Percentiles rank a stretch among this genome's conserved stretches.
Conservation (phyloP, 2,888 invertebrate genomes). For the Gibbula magus region DNA sequence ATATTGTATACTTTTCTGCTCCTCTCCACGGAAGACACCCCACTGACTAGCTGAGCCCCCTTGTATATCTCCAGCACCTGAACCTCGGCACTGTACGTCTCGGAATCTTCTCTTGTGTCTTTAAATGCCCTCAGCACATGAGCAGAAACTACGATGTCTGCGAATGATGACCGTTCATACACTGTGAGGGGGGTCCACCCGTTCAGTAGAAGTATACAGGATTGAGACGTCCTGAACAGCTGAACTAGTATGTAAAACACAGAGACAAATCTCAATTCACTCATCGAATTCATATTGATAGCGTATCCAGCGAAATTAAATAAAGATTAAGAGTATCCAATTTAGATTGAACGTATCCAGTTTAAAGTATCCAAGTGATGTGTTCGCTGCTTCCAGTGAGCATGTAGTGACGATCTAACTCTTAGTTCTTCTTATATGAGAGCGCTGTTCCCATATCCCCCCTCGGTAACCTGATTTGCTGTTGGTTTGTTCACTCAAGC, state of each 20-base stretch:
- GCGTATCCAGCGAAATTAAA: no score
- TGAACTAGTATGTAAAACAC: conserved; percentile 23
- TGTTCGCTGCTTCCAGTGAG: no score
- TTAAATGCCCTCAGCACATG: conserved; percentile 62
- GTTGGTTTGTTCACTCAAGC: conserved; percentile 2
- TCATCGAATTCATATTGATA: no score
- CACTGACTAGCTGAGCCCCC: conserved; percentile 49
- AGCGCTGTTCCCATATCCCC: background rate
- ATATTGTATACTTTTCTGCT: conserved; percentile 61
- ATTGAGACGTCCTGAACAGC: conserved; percentile 43
- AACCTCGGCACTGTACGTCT: conserved; percentile 64
- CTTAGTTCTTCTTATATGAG: conserved; percentile 17
- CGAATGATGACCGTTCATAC: conserved; percentile 60
- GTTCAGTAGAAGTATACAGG: conserved; percentile 70
- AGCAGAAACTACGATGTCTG: conserved; percentile 65
- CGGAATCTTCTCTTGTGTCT: conserved; percentile 51
- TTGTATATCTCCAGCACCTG: conserved; percentile 61
- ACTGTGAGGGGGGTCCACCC: conserved; percentile 71
- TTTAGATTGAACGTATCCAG: no score
- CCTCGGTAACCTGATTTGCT: background rate
- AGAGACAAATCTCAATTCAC: background rate
- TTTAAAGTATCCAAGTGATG: no score
- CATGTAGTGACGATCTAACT: background rate
- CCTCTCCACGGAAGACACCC: conserved; percentile 35
- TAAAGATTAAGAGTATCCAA: no score